Conservation (phyloP, 2,797 vertebrate genomes). For the Sardinella longiceps region DNA sequence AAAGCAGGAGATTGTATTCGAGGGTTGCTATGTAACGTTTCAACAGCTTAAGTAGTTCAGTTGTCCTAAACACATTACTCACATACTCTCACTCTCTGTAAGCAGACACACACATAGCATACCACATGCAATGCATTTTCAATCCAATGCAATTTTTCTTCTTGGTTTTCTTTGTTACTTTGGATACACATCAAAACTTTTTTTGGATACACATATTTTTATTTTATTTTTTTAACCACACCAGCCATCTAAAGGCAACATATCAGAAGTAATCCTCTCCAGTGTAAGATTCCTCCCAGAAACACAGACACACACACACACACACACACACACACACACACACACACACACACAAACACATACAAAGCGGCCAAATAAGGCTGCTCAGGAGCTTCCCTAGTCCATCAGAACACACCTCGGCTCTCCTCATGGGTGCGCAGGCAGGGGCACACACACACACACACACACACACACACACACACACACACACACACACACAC, state of each 20-base stretch:
- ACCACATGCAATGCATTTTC: background rate
- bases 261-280: background rate
- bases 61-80: background rate
- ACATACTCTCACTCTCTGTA: background rate
- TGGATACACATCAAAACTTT: background rate
- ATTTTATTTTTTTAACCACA: background rate
- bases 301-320: constrained; percentile 25
- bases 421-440: background rate
- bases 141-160: background rate
- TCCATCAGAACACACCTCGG: constrained; percentile 3
- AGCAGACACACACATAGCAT: background rate
- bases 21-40: background rate
- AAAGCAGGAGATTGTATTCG: background rate
- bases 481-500: too few species aligned
- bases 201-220: background rate
- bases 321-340: constrained; percentile 6
- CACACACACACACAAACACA: background rate
- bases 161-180: background rate
- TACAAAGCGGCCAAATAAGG: background rate
- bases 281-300: constrained; percentile 5
- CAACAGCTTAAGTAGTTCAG: background rate
- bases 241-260: background rate
- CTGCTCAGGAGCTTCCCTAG: background rate
- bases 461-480: too few species aligned
- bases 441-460: too few species aligned